Evolutionary conservation across 2,797 vertebrate species (phyloP).

Genomic region (Falco columbarius): DNA sequence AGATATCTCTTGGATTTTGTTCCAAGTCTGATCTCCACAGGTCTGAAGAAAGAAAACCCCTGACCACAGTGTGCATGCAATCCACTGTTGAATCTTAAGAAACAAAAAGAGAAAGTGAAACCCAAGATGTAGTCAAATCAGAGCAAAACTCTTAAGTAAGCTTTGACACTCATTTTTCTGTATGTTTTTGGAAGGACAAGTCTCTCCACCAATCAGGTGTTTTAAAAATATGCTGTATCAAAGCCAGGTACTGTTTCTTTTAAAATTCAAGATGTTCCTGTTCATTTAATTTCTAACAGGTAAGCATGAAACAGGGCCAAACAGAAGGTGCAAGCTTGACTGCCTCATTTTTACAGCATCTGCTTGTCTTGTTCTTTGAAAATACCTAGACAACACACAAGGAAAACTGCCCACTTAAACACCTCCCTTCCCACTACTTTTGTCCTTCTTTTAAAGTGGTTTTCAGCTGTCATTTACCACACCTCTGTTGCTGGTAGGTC

Average conservation of each 20-base stretch:
- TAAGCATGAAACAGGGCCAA: neutral
- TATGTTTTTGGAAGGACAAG: neutral
- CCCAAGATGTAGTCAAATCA: neutral
- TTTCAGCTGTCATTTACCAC: neutral
- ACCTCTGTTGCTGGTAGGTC: neutral
- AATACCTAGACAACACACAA: neutral
- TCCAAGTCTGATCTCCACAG: neutral
- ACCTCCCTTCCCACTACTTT: accelerated
- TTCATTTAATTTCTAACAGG: neutral
- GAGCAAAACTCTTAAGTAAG: neutral
- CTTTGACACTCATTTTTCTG: neutral
- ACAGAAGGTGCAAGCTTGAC: neutral
- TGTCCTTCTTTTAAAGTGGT: neutral
- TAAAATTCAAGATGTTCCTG: neutral
- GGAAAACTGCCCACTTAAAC: neutral
- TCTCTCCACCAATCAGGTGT: neutral
- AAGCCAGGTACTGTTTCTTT: neutral
- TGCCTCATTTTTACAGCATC: neutral
- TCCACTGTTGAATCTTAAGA: neutral
- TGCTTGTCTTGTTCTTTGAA: neutral
- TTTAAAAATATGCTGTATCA: neutral
- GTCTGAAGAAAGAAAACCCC: neutral
- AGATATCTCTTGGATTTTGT: neutral
- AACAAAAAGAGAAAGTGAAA: neutral
- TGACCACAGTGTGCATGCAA: neutral